These are phyloP conservation scores for Colletes gigas DNA, from an alignment of 1,140 invertebrate species.

Conservation along the genomic window DNA sequence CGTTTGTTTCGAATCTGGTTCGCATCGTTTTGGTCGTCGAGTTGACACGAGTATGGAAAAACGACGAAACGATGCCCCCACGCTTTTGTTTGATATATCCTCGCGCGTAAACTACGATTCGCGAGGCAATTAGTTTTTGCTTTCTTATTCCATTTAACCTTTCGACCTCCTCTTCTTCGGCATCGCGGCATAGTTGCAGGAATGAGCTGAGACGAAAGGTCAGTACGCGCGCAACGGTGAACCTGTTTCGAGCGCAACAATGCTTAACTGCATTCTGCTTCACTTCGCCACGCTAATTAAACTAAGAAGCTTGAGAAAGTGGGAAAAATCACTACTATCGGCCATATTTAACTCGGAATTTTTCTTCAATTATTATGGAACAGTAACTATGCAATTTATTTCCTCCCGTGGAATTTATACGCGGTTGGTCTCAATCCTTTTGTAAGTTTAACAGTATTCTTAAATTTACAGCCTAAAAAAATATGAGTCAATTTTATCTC, in stretches of 20 bases:
- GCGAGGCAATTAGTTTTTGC: slow-evolving; percentile 6
- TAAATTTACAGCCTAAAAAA: too few relatives aligned
- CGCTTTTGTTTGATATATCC: not conserved
- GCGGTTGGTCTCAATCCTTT: too few relatives aligned
- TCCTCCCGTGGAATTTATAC: too few relatives aligned
- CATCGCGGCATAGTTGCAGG: not conserved
- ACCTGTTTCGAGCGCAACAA: not conserved
- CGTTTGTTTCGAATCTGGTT: not conserved
- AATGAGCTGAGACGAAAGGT: slow-evolving; percentile 8
- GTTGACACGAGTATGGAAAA: not conserved
- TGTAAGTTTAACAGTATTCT: too few relatives aligned
- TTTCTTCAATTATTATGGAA: too few relatives aligned
- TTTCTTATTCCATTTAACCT: slow-evolving; percentile 9
- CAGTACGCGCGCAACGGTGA: slow-evolving; percentile 2
- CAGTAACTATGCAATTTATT: too few relatives aligned
- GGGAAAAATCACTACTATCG: not conserved
- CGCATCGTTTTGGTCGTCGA: too few relatives aligned
- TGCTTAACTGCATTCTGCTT: not conserved
- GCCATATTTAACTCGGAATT: too few relatives aligned
- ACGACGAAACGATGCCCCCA: not conserved
- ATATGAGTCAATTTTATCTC: too few relatives aligned
- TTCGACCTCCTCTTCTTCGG: not conserved
- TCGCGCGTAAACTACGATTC: not conserved
- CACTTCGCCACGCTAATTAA: slow-evolving; percentile 5
- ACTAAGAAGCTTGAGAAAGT: not conserved